Percentiles rank a stretch among this genome's conserved stretches.
Conservation (phyloP, 2,888 invertebrate genomes). For the Petrolisthes manimaculis region DNA sequence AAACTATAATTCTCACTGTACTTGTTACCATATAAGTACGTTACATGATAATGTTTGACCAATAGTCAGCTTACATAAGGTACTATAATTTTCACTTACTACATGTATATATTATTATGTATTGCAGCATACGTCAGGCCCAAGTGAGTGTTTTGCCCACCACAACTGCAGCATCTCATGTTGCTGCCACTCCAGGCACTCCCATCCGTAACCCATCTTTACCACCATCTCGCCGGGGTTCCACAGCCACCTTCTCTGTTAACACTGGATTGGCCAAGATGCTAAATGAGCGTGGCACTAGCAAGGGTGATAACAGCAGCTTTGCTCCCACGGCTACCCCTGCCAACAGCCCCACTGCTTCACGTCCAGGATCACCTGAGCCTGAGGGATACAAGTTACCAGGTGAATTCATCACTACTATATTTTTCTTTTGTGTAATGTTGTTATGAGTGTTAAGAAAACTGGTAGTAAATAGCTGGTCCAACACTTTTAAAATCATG, state of each 20-base stretch:
- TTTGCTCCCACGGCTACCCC: slow-evolving; percentile 87
- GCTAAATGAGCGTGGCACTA: slow-evolving; percentile 82
- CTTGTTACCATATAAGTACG: no score
- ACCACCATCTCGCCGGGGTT: slow-evolving; percentile 70
- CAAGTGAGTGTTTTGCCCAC: slow-evolving; percentile 57
- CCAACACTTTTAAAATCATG: no score
- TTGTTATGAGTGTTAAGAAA: no score
- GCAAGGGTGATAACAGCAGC: slow-evolving; percentile 25
- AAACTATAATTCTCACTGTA: no score
- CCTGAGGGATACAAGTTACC: slow-evolving; percentile 56
- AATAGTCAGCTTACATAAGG: no score
- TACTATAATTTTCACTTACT: neutral
- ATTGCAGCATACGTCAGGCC: slow-evolving; percentile 40
- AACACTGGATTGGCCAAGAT: slow-evolving; percentile 81
- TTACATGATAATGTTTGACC: no score
- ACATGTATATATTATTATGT: neutral
- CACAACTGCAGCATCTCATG: slow-evolving; percentile 27
- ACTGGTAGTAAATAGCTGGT: no score
- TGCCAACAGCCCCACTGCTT: slow-evolving; percentile 85
- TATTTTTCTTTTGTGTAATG: no score
- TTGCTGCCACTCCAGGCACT: slow-evolving; percentile 69
- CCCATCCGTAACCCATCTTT: slow-evolving; percentile 70
- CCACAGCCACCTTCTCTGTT: slow-evolving; percentile 84
- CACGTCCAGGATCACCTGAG: slow-evolving; percentile 70
- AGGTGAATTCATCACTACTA: slow-evolving; percentile 31